These are phyloP conservation scores for Cosmia trapezina DNA, from an alignment of 2,888 invertebrate genomes.

Conservation along the genomic window DNA sequence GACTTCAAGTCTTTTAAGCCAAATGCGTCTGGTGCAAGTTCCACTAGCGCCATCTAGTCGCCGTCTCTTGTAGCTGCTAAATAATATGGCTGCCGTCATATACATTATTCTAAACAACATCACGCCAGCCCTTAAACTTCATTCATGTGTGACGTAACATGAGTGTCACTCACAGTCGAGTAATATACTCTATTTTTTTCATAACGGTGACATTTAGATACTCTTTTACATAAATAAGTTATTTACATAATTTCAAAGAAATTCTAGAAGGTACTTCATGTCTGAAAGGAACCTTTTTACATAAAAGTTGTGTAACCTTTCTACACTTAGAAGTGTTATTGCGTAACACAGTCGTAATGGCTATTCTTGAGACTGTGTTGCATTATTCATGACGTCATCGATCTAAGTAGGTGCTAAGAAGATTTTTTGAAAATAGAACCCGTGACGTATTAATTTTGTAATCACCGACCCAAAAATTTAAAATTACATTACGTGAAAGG, in stretches of 20 bases:
- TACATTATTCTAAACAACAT: neutral
- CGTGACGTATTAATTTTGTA: neutral
- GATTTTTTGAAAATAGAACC: neutral
- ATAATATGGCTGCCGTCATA: too few species aligned
- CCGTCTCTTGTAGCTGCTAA: too few species aligned
- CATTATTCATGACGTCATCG: slow-evolving; percentile 22
- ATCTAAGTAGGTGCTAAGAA: neutral
- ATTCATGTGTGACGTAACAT: slow-evolving; percentile 27
- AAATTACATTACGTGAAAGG: too few species aligned
- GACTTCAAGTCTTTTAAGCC: too few species aligned
- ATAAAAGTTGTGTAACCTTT: slow-evolving; percentile 38
- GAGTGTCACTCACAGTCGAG: slow-evolving; percentile 29
- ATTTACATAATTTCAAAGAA: slow-evolving; percentile 47
- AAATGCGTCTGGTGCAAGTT: too few species aligned
- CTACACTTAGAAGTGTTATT: slow-evolving; percentile 30
- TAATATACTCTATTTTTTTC: too few species aligned
- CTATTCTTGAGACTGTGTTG: neutral
- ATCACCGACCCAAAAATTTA: neutral
- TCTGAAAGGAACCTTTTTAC: slow-evolving; percentile 32
- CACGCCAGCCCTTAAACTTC: slow-evolving; percentile 28
- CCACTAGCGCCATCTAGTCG: too few species aligned
- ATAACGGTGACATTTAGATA: slow-evolving; percentile 44
- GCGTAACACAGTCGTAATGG: slow-evolving; percentile 29
- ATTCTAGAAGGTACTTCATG: slow-evolving; percentile 31
- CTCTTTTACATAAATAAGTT: slow-evolving; percentile 54